Evolutionary conservation across 2,113 vertebrate genomes (phyloP).

Genomic region (Myiopsitta monachus): DNA sequence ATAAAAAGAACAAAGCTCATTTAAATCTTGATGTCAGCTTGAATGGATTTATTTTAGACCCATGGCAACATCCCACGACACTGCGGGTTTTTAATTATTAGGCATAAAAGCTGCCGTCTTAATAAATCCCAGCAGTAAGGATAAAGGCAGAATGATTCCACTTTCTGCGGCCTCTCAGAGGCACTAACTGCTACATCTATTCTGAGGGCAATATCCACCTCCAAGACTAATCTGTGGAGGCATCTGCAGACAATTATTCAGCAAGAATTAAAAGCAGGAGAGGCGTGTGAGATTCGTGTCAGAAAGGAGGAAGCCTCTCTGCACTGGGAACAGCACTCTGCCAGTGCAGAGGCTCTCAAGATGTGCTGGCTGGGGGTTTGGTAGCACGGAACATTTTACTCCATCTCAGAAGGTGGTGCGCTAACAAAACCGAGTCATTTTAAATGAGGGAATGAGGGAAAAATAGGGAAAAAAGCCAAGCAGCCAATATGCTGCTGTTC

Average conservation of each 20-base stretch:
- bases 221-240: not conserved
- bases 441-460: not conserved
- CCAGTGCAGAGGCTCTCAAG: not conserved
- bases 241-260: conserved; percentile 28
- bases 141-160: not conserved
- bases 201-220: not conserved
- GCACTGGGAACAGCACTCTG: not conserved
- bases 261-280: conserved; percentile 3
- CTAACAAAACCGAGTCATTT: not conserved
- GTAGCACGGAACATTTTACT: not conserved
- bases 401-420: not conserved
- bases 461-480: conserved; percentile 1
- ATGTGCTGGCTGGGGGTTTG: not conserved
- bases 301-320: not conserved
- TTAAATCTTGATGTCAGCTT: not conserved
- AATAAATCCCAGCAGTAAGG: conserved; percentile 10
- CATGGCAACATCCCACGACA: not conserved
- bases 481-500: not conserved
- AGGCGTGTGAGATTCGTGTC: not conserved
- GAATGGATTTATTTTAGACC: conserved; percentile 9
- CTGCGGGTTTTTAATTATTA: conserved; percentile 31
- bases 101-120: conserved; percentile 21
- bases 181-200: not conserved
- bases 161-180: not conserved
- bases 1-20: not conserved